Evolutionary conservation across 2,113 vertebrate genomes (phyloP), one percentile per base, ranked within the genome.

Genomic region (Callorhinus ursinus): DNA sequence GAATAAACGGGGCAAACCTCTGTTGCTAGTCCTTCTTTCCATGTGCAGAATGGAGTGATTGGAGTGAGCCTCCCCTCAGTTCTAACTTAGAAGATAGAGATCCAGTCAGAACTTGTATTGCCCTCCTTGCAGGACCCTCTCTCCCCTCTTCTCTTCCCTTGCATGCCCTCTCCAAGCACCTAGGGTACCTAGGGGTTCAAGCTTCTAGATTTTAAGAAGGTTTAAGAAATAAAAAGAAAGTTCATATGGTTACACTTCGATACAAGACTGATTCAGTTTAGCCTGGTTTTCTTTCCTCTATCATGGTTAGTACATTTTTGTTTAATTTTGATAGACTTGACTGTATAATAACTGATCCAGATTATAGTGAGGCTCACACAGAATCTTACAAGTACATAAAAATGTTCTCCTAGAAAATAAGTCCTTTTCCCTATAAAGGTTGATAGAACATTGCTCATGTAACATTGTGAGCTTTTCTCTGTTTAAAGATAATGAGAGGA

Each of bases 291-390:
- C 72, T 87, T 89, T 90, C 7, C 39, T 81, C 49, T 57, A 7
- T 97, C 39, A 49, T 69, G 49, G 72, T 92, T 71, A 77, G 13
- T 21, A 39, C 69, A 8, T 71, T 84, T 90, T 90, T 94, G 21
- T 55, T 63, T 93, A 46, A 90, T 97, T 96, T 93, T 92, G 59
- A 95, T 33, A 84, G 39, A 93, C 24, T 96, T 4, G 12, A 6
- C 67, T 65, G 42, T 59, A 39, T 93, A 95, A 80, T 39, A 96
- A 71, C 46, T 69, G 39, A 59, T 86, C 13, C 31, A 76, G 65
- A 81, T 81, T 95, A 39, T 31, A 93, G 2, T 3, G 74, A 71
- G 39, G 16, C 26, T 69, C 46, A 83, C 46, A 83, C 92, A 79
- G 46, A 88, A 76, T 80, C 39, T 92, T 90, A 92, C 79, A 90